Evolutionary conservation across 2,888 invertebrate species (phyloP).

Genomic region (Thalpophila matura): DNA sequence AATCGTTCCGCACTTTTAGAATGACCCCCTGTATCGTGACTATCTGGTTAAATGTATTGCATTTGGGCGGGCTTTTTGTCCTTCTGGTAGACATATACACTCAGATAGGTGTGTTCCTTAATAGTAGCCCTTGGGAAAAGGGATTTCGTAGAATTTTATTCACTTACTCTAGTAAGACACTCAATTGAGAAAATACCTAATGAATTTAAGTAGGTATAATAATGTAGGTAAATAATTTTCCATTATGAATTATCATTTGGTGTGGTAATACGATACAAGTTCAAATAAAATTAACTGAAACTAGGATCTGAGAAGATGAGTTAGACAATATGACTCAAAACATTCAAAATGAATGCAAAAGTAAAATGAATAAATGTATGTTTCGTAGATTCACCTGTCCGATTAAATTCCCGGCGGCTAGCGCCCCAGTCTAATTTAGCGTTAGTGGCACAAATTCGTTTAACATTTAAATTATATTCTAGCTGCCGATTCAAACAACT

Average conservation of each 20-base stretch:
- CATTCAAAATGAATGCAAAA: slow-evolving; percentile 50
- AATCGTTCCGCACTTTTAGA: slow-evolving; percentile 76
- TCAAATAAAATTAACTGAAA: slow-evolving; percentile 15
- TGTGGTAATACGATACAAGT: background rate
- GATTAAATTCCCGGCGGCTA: slow-evolving; percentile 79
- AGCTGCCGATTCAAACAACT: slow-evolving; percentile 87
- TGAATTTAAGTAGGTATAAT: too few relatives aligned
- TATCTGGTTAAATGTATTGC: slow-evolving; percentile 51
- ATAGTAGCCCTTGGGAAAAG: slow-evolving; percentile 3
- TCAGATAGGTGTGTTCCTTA: slow-evolving; percentile 27
- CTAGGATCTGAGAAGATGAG: slow-evolving; percentile 23
- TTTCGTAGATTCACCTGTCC: slow-evolving; percentile 77
- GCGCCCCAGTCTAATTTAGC: slow-evolving; percentile 82
- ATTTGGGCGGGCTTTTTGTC: slow-evolving; percentile 37
- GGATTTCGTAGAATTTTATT: background rate
- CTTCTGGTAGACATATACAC: slow-evolving; percentile 23
- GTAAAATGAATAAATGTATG: slow-evolving; percentile 68
- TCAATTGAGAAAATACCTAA: too few relatives aligned
- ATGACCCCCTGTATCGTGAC: slow-evolving; percentile 73
- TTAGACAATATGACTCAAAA: slow-evolving; percentile 40
- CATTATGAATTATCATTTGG: too few relatives aligned
- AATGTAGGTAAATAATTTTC: too few relatives aligned
- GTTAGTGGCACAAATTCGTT: slow-evolving; percentile 87
- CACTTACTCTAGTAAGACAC: too few relatives aligned
- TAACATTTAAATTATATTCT: slow-evolving; percentile 90